Evolutionary conservation across 2,888 invertebrate species (phyloP).

Genomic region (Encarsia formosa): DNA sequence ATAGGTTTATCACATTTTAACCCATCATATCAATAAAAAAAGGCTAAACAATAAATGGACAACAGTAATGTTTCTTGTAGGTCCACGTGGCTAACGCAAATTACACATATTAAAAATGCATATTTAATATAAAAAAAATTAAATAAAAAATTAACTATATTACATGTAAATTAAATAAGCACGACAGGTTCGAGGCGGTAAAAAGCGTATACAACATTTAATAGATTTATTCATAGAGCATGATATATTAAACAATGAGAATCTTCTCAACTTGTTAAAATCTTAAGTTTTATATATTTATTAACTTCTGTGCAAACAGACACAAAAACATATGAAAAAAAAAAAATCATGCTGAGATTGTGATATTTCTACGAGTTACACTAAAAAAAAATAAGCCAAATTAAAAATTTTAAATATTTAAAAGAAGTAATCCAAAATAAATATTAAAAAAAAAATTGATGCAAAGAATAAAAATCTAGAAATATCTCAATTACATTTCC

Average conservation of each 20-base stretch:
- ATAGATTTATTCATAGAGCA: conserved; percentile 3
- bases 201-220: conserved; percentile 2
- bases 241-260: conserved; percentile 10
- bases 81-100: background rate
- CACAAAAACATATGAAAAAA: conserved; percentile 5
- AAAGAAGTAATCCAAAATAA: background rate
- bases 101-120: no score
- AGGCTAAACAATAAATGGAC: background rate
- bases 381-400: no score
- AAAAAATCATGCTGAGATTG: conserved; percentile 23
- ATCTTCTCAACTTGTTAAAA: conserved; percentile 17
- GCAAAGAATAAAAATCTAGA: no score
- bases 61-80: background rate
- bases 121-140: no score
- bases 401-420: background rate
- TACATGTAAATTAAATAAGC: conserved; percentile 4
- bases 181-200: conserved; percentile 23
- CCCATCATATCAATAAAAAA: conserved; percentile 17
- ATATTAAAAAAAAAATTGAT: background rate
- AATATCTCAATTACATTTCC: no score
- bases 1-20: conserved; percentile 1
- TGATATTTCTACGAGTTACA: conserved; percentile 25
- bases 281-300: conserved; percentile 27
- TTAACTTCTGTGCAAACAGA: conserved; percentile 14
- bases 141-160: no score